A percentile compares a stretch with the other conserved stretches of the same genome.
Evolutionary conservation across 2,797 vertebrate genomes (phyloP).

Genomic region (Taeniopygia guttata): DNA sequence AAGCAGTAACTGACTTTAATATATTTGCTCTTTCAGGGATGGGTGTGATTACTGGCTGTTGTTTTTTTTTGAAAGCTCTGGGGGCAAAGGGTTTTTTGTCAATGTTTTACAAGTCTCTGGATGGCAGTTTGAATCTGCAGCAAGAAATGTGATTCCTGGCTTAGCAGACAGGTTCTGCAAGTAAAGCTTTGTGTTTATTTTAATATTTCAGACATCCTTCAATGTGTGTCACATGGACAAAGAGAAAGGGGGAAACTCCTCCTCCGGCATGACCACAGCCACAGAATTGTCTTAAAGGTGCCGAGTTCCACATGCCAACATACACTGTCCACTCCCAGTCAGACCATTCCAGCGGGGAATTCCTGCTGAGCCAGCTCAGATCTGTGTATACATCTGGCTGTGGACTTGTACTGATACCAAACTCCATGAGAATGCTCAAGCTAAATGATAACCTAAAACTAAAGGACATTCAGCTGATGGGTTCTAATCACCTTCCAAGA

Average conservation of each 20-base stretch:
- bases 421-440: background rate
- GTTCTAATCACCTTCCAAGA: background rate
- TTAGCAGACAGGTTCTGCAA: conserved; percentile 71
- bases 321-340: background rate
- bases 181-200: conserved; percentile 68
- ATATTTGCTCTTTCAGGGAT: conserved; percentile 56
- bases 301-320: background rate
- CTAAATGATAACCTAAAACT: background rate
- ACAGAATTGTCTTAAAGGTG: conserved; percentile 42
- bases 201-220: conserved; percentile 66
- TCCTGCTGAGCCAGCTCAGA: background rate
- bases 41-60: conserved; percentile 40
- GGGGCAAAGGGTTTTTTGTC: conserved; percentile 24
- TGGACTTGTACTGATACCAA: background rate
- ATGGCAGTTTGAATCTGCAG: conserved; percentile 48
- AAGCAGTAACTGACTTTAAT: background rate
- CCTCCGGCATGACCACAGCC: background rate
- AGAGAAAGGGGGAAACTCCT: conserved; percentile 40
- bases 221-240: conserved; percentile 44
- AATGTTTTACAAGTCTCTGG: conserved; percentile 50
- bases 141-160: conserved; percentile 67
- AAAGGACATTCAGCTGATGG: background rate
- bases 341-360: background rate
- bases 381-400: background rate
- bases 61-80: conserved; percentile 55